Base-by-base conservation (phyloP, 2,113 vertebrate genomes). In the Leiothrix lutea region DNA sequence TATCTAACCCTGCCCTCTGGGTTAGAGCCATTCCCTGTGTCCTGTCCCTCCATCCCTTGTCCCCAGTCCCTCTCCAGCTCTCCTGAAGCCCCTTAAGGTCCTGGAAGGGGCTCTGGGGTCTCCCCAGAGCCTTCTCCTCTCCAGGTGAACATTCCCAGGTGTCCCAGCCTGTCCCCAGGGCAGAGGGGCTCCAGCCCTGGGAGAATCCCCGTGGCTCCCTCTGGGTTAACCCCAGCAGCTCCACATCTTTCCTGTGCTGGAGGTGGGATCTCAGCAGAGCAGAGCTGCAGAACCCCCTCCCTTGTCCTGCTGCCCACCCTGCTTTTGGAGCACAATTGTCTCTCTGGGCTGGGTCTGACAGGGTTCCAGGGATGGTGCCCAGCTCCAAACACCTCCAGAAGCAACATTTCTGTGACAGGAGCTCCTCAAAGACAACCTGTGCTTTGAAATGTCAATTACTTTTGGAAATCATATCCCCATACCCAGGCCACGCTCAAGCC, bases 1-100 rank as follows among this genome's bases (percentile, higher is more conserved):
- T 3, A 16, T 11, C 36, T 0, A 38, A 0, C 14, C 14, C 14
- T 38, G 3, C 12, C 23, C 22, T 80, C 44, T 50, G 3, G 0
- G n/a, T n/a, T n/a, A n/a, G n/a, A 65, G 23, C 36, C 38, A 44
- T 58, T 81, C 77, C 12, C 22, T 22, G 12, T 33, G 44, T 66
- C 19, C 53, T 66, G 28, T 25, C 33, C 4, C 44, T 45, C n/a
- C 77, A 51, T 7, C 1, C 14, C 23, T 65, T 65, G 22, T 38
- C 11, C 22, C n/a, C 4, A 28, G 51, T 38, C 48, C 57, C 50
- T 72, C 57, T 64, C 11, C 75, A 56, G 40, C 66, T 56, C 38
- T 67, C 20, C 25, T 67, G 70, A 29, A 89, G 20, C 16, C 24
- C 24, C 29, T 81, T 8, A 0, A 53, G 38, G 28, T 5, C 6